A percentile compares a stretch with the other conserved stretches of the same genome.
Conservation (phyloP, 2,888 invertebrate genomes). For the Hecatera dysodea region DNA sequence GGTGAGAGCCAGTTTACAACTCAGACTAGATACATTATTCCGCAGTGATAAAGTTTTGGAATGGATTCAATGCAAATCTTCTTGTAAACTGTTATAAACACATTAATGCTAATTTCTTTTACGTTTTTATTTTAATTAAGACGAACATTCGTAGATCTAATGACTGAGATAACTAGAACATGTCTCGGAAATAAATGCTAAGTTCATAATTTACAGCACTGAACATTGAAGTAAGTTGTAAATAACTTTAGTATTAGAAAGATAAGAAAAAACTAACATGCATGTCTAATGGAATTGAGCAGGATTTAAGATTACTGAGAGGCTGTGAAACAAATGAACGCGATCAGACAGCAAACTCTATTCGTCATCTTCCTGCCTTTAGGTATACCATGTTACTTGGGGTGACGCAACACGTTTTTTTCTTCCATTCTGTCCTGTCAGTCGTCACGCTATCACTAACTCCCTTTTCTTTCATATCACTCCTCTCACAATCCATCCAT, state of each 20-base stretch:
- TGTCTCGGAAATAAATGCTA: constrained; percentile 6
- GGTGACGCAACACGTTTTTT: too few species aligned
- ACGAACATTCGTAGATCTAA: constrained; percentile 41
- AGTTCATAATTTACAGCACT: not conserved
- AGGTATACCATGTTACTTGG: too few species aligned
- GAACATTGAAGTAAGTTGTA: constrained; percentile 6
- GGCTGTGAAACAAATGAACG: not conserved
- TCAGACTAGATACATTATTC: constrained; percentile 48
- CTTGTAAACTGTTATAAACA: constrained; percentile 44
- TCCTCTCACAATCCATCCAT: too few species aligned
- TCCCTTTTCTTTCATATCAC: too few species aligned
- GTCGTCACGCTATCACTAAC: too few species aligned
- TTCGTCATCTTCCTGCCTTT: too few species aligned
- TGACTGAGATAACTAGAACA: constrained; percentile 10
- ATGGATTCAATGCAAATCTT: constrained; percentile 47
- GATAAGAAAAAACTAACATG: constrained; percentile 14
- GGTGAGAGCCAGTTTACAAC: constrained; percentile 71
- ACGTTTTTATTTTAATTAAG: constrained; percentile 11
- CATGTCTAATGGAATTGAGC: not conserved
- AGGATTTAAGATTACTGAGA: not conserved
- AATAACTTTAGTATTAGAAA: constrained; percentile 1
- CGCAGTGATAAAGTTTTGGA: constrained; percentile 33
- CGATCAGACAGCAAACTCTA: too few species aligned
- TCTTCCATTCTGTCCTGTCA: too few species aligned
- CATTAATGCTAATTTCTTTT: constrained; percentile 30